Percentiles rank a stretch among this genome's conserved stretches.
These are phyloP conservation scores for Microtus ochrogaster DNA, from an alignment of 2,113 vertebrate genomes.

Conservation along the genomic window DNA sequence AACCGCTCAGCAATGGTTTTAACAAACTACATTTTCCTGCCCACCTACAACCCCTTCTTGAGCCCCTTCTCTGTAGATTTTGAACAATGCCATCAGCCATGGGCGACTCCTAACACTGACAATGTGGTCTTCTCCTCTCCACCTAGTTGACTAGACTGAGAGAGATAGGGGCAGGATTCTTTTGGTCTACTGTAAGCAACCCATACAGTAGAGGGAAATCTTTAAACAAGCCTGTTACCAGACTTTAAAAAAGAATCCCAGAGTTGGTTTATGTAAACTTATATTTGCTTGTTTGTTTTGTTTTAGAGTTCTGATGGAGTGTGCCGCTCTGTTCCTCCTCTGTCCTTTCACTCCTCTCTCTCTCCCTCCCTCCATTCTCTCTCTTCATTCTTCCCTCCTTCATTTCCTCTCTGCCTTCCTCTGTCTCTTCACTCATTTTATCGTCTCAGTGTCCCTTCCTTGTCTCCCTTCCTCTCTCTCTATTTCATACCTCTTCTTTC, in stretches of 20 bases:
- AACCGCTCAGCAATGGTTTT: neutral
- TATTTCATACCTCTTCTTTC: neutral
- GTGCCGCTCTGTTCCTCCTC: neutral
- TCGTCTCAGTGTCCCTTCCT: neutral
- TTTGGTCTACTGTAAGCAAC: neutral
- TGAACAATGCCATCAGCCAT: neutral
- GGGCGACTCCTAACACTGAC: neutral
- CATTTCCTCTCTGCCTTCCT: no score
- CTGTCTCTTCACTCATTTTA: neutral
- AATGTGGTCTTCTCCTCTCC: neutral
- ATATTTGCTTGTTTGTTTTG: neutral
- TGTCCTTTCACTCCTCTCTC: neutral
- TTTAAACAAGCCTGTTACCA: neutral
- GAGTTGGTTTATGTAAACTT: neutral
- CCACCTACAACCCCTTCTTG: neutral
- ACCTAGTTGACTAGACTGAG: neutral
- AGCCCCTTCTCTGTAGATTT: neutral
- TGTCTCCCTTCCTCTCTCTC: neutral
- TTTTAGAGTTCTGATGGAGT: neutral
- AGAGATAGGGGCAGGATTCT: neutral
- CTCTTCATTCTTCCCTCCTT: neutral
- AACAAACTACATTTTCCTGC: neutral
- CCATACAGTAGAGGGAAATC: neutral
- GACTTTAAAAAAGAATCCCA: neutral
- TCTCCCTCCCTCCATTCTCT: no score